Evolutionary conservation across 2,888 invertebrate species (phyloP), one percentile per base, ranked within the genome.

Genomic region (Agrotis exclamationis): DNA sequence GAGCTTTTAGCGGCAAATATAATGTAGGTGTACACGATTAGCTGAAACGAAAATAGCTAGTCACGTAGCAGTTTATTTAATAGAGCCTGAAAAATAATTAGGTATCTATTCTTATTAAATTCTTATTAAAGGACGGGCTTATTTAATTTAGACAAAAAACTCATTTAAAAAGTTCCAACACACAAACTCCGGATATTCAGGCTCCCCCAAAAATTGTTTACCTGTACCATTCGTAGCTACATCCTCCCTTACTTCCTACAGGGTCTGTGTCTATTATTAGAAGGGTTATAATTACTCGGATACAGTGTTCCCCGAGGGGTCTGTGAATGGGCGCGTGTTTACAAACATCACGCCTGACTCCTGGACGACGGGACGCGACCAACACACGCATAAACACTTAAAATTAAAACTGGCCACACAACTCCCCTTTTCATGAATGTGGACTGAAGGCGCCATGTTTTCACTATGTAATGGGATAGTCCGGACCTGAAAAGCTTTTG

Each of bases 301-400:
- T 80, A 74, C 71, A 80, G 77, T 69, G 77, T 75, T 76, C 70
- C 74, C 77, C 70, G 78, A 77, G 81, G 84, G 77, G 79, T 82
- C 82, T 80, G 93, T 93, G 93, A 91, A 90, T 90, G 90, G 84
- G 84, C 87, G 90, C 90, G 91, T 95, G 94, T 96, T 96, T 95
- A 96, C 95, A 94, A 96, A 96, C 95, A 95, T 88, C 88, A 89
- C 91, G 93, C 92, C 90, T 91, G 89, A 91, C 88, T 88, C 64
- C 73, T 71, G 69, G 70, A 70, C 39, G 68, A 68, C 70, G 64
- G 47, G 54, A 90, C 91, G 89, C 90, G 24, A 88, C 89, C 87
- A 86, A 86, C 83, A 77, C 82, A 83, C 83, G 71, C 82, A 78
- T 87, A 86, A 89, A 89, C 89, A 92, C 90, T 92, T 89, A 89